Conservation (phyloP, 2,888 invertebrate genomes). For the Coecobrya sp. region DNA sequence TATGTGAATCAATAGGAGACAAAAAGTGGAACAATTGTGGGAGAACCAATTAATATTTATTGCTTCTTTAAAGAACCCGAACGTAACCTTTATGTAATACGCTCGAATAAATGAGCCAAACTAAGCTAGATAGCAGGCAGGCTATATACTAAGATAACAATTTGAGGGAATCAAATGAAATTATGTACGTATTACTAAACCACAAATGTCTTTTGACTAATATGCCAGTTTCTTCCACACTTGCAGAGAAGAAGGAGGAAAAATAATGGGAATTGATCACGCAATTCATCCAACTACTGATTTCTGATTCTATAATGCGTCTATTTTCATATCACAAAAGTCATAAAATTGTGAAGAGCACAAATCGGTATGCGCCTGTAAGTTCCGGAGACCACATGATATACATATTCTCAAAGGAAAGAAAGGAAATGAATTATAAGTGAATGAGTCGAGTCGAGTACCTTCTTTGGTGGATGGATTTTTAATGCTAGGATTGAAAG, state of each 20-base stretch:
- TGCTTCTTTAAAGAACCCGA: constrained; percentile 52
- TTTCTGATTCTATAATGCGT: too few species aligned
- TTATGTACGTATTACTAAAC: background rate
- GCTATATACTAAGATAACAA: constrained; percentile 1
- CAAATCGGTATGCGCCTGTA: background rate
- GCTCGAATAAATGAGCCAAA: constrained; percentile 11
- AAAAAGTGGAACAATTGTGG: constrained; percentile 2
- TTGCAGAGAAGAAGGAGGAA: background rate
- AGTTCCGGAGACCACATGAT: background rate
- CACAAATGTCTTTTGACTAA: background rate
- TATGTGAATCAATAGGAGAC: background rate
- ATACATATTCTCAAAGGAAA: background rate
- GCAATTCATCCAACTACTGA: background rate
- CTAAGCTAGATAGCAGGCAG: background rate
- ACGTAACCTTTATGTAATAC: background rate
- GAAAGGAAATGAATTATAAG: constrained; percentile 11
- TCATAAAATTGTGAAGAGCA: constrained; percentile 1
- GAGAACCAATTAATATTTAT: constrained; percentile 76
- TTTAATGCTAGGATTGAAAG: constrained; percentile 69
- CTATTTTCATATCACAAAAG: background rate
- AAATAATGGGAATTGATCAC: constrained; percentile 48
- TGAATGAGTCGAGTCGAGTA: background rate
- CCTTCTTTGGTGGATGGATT: constrained; percentile 76
- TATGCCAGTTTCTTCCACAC: background rate
- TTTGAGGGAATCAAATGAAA: constrained; percentile 11